phyloP scores from a whole-genome alignment of 2,113 vertebrate species.

The Aptenodytes forsteri region DNA sequence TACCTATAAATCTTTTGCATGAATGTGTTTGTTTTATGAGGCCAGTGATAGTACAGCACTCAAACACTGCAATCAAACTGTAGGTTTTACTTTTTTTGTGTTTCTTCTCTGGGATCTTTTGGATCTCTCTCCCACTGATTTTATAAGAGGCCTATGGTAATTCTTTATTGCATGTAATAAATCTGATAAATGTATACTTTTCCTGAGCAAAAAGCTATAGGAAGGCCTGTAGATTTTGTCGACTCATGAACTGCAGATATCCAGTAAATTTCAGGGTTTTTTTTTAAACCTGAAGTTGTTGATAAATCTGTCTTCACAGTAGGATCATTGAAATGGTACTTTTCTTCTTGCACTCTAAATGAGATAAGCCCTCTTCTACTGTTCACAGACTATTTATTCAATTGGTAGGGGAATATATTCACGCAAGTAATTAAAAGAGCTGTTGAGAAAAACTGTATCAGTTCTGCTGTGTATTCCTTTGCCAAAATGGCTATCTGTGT shows the following conservation, averaged over 20 bases:
- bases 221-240: neutral
- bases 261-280: neutral
- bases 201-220: neutral
- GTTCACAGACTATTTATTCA: neutral
- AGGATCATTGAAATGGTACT: neutral
- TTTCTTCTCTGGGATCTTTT: neutral
- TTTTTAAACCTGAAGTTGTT: neutral
- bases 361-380: neutral
- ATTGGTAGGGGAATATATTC: neutral
- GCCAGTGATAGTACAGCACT: neutral
- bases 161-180: neutral
- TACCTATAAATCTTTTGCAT: neutral
- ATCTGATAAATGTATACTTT: neutral
- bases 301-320: neutral
- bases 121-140: neutral
- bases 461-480: neutral
- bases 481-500: neutral
- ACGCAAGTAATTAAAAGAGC: neutral
- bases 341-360: neutral
- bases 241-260: neutral
- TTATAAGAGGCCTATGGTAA: neutral
- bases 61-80: neutral
- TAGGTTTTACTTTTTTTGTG: neutral
- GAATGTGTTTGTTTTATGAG: neutral
- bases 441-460: neutral